Percentiles rank a stretch among this genome's conserved stretches.
These are phyloP conservation scores for Pygocentrus nattereri DNA, from an alignment of 2,797 vertebrate species.

Conservation along the genomic window DNA sequence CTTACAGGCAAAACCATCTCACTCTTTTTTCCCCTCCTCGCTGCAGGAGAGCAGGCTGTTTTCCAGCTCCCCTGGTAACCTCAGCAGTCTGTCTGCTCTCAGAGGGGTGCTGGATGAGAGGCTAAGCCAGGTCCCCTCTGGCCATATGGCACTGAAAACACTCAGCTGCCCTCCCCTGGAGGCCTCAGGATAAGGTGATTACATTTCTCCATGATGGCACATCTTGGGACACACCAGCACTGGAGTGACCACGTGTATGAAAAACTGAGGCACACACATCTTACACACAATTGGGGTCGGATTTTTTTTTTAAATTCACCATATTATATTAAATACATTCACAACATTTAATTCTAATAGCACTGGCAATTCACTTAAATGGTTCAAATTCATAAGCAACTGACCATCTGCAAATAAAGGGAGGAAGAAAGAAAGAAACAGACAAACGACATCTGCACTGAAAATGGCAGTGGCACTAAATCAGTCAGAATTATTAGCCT, in stretches of 20 bases:
- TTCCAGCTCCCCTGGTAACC: conserved; percentile 65
- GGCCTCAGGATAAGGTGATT: conserved; percentile 69
- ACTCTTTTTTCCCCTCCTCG: conserved; percentile 53
- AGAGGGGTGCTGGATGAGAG: conserved; percentile 63
- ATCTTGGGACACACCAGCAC: conserved; percentile 34
- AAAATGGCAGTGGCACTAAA: too few relatives aligned
- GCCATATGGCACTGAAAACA: conserved; percentile 68
- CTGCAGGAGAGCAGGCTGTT: conserved; percentile 58
- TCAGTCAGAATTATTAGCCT: too few relatives aligned
- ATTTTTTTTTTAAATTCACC: too few relatives aligned
- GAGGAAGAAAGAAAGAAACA: too few relatives aligned
- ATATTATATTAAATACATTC: too few relatives aligned
- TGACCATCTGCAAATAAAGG: too few relatives aligned
- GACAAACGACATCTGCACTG: too few relatives aligned
- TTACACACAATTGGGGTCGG: background rate
- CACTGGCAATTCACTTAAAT: too few relatives aligned
- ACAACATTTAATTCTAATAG: too few relatives aligned
- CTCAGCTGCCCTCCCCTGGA: conserved; percentile 65
- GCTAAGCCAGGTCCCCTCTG: conserved; percentile 66
- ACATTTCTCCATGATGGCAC: conserved; percentile 66
- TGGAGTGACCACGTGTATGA: conserved; percentile 33
- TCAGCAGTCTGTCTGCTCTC: conserved; percentile 68
- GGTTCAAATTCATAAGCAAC: too few relatives aligned
- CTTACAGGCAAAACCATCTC: conserved; percentile 56
- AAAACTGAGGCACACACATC: background rate